Evolutionary conservation across 2,888 invertebrate genomes (phyloP), one percentile per base, ranked within the genome.

Genomic region (Acrobeloides nanus): DNA sequence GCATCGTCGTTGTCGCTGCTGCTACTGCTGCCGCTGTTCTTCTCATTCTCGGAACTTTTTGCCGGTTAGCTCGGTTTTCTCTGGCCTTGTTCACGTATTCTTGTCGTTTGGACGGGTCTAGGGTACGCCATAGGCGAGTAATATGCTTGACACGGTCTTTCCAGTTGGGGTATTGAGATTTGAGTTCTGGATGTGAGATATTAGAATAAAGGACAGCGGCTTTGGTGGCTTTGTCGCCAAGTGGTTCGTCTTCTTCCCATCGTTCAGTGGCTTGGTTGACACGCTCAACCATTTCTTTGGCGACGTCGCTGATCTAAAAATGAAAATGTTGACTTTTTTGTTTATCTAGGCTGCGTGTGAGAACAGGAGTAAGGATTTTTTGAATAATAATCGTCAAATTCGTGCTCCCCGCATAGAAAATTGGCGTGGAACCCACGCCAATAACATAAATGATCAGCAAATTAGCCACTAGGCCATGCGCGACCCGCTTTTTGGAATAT

Each of bases 161-260:
- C 74, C 73, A 77, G 80, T 81, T 84, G 45, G 93, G 90, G 78
- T 83, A 89, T 62, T 89, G 85, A 1, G 82, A 82, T 76, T 87
- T 89, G 80, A 95, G 84, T 74, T 93, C 87, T 0, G 89, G 86
- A 75, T 90, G 88, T 74, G 87, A 86, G 24, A 88, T 83, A 76
- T 97, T 97, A 6, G 90, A 87, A 78, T 93, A 97, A 0, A 99
- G 81, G 0, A 99, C 92, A 0, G 92, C 87, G 0, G 95, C 92
- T 75, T 92, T 95, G 2, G 95, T 95, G 26, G 83, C 81, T 27
- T 59, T 53, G 15, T 58, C 57, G 4, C 93, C 95, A 55, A 95
- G 79, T 51, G 85, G 84, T 79, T 97, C 97, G 74, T 97, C 97
- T 4, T 57, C 52, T 26, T 55, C 55, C 55, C 55, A 55, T 18